Evolutionary conservation across 1,140 invertebrate species (phyloP), one percentile per base, ranked within the genome.

Genomic region (Berghia stephanieae): DNA sequence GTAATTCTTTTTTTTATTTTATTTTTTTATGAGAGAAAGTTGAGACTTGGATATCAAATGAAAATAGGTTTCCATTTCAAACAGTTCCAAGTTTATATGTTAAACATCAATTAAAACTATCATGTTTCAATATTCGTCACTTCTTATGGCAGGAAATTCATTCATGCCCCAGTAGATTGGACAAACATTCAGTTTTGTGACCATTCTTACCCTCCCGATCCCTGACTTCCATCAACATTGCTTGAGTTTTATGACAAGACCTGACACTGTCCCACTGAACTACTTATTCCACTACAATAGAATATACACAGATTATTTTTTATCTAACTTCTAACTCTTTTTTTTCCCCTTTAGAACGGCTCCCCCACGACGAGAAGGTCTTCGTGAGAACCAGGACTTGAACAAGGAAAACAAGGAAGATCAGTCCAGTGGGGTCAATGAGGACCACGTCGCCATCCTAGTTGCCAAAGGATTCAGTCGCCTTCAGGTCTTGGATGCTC

Each of bases 381-480:
- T 83, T 70, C 83, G 82, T 13, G 85, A 87, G 75, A 82, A 79
- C 31, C 82, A 84, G 36, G 86, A 87, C 69, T 79, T 80, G 63
- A 88, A 87, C 80, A 88, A 88, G 69, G 88, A 88, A 78, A 89
- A 88, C 73, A 81, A 66, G 16, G 76, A 88, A 46, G 86, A 89
- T 55, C 96, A 96, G n/a, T n/a, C n/a, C n/a, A n/a, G 55, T 1
- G 24, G 57, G 3, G 57, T 96, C 88, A 97, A 97, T 87, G 93
- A 97, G 88, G 95, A 96, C 84, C 94, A 96, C 85, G 96, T 98
- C 63, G 93, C 95, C 1, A 92, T 93, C 77, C 90, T 98, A 60
- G 95, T 96, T 42, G 93, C 93, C 34, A 95, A 97, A 84, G 96
- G 96, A 2, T 97, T 96, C 85, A 93, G 95, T 3, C 94, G 95